Evolutionary conservation across 2,797 vertebrate genomes (phyloP).

Genomic region (Cottoperca gobio): DNA sequence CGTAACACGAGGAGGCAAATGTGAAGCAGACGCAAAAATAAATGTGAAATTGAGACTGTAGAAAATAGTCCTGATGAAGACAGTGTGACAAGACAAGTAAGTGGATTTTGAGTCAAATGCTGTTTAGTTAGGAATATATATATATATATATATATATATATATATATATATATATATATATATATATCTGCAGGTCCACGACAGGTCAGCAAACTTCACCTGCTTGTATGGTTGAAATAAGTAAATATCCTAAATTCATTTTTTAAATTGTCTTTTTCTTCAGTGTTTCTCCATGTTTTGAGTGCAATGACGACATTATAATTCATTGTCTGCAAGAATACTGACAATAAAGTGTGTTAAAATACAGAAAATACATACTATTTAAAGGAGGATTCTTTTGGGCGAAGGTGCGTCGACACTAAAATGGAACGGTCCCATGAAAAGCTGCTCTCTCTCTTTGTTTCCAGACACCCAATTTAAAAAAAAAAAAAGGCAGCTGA

Average conservation of each 20-base stretch:
- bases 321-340: not conserved
- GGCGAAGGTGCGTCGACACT: not conserved
- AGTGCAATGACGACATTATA: not conserved
- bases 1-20: not conserved
- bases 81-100: not conserved
- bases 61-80: not conserved
- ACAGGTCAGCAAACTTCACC: not conserved
- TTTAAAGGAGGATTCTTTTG: slow-evolving; percentile 20
- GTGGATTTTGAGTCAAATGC: not conserved
- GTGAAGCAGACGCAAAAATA: not conserved
- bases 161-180: too few relatives aligned
- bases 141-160: too few relatives aligned
- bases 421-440: slow-evolving; percentile 14
- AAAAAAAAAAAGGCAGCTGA: slow-evolving; percentile 29
- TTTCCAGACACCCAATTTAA: slow-evolving; percentile 42
- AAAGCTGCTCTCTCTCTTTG: slow-evolving; percentile 22
- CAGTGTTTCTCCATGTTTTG: not conserved
- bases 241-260: too few relatives aligned
- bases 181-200: too few relatives aligned
- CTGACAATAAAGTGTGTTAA: not conserved
- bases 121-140: too few relatives aligned
- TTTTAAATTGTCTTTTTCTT: not conserved
- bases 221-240: too few relatives aligned
- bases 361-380: too few relatives aligned
- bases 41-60: not conserved